Base-by-base conservation (phyloP, 2,113 vertebrate species). In the Mustela nigripes region DNA sequence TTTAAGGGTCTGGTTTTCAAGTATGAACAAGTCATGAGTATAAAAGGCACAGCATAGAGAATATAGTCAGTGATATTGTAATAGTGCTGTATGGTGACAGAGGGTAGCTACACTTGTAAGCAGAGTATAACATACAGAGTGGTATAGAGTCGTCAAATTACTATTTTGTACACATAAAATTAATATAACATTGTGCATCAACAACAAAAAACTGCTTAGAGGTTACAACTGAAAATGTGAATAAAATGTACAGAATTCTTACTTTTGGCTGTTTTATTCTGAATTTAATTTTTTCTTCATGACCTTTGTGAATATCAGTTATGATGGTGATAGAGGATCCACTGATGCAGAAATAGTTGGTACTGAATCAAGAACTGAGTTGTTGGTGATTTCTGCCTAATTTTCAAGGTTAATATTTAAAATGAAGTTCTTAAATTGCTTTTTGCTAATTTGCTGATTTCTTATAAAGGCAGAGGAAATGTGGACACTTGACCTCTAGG, bases 251-350 rank as follows among this genome's bases (percentile, higher is more conserved):
- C 18, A 33, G 11, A 48, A 48, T 89, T 81, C 9, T 16, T 67
- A 74, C 28, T 92, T 90, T 83, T 60, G 48, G 36, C 9, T 42
- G 12, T 89, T 95, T 3, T 93, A 7, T 78, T 95, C 42, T 89
- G 76, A 92, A 58, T 84, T 81, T 84, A 67, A 65, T n/a, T 92
- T 95, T 90, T 94, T 94, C 62, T 81, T 92, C 31, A 45, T 93
- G 21, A 88, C 31, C 3, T 1, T 92, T 94, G 33, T 91, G 86
- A 91, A 31, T 82, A 76, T 58, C 48, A 63, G 21, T 80, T 84
- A 71, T 12, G 85, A 60, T 79, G 4, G 62, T 48, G 60, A 26
- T 9, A 50, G 22, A 73, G n/a, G 8, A 50, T n/a, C 45, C 10
- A 28, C 28, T 86, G 31, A 71, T 76, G 16, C 45, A 91, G 15